Evolutionary conservation across 1,140 invertebrate species (phyloP).

Genomic region (Aplysia californica): DNA sequence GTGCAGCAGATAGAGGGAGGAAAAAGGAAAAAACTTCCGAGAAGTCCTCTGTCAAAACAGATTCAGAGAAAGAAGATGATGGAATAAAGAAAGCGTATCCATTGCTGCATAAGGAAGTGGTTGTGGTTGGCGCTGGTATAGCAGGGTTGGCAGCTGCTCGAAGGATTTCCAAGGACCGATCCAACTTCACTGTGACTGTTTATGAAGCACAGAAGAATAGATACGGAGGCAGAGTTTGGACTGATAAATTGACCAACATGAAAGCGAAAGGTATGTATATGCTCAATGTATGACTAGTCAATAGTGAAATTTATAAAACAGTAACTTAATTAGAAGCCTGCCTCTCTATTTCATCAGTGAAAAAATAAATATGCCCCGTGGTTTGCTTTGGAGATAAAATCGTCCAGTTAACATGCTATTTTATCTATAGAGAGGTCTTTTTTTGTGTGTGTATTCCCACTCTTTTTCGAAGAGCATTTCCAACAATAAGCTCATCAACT

Average conservation of each 20-base stretch:
- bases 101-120: constrained; percentile 36
- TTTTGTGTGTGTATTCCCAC: no score
- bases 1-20: no score
- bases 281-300: neutral
- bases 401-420: no score
- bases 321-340: neutral
- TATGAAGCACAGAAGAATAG: constrained; percentile 44
- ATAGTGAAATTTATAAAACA: neutral
- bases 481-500: no score
- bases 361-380: no score
- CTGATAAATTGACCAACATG: constrained; percentile 34
- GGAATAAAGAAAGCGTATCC: no score
- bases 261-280: constrained; percentile 32
- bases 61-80: no score
- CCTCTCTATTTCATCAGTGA: neutral
- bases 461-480: no score
- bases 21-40: no score
- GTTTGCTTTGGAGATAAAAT: no score
- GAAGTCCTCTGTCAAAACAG: no score
- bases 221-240: constrained; percentile 52
- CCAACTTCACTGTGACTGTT: constrained; percentile 38
- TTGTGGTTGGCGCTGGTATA: constrained; percentile 53
- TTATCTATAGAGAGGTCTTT: no score
- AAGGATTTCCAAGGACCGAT: constrained; percentile 25
- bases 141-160: constrained; percentile 49